Base-by-base conservation (phyloP, 53 echinoderm and acorn worm species). In the Echinometra lucunter region DNA sequence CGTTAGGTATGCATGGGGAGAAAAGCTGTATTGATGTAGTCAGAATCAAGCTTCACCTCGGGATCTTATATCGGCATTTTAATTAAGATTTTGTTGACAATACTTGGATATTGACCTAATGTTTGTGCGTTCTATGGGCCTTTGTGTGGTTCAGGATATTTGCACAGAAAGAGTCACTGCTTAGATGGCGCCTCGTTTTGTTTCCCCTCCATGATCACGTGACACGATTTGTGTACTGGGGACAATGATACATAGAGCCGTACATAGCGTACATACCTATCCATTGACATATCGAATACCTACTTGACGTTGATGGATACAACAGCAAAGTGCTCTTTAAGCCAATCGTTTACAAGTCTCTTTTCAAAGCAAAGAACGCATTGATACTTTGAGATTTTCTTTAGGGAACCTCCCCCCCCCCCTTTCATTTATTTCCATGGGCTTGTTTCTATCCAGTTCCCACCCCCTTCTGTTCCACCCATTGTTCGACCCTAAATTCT, bases 31-130 rank as follows among this genome's bases (percentile, higher is more conserved):
- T 27, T 6, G 0, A 49, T 49, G 83, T 25, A 47, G 9, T 47
- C 49, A 27, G 49, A n/a, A 83, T 49, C 45, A 83, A 47, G 47
- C 47, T 83, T 25, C 49, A 25, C 47, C 6, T 28, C 49, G 9
- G 49, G 47, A 83, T n/a, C n/a, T 47, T 44, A 82, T 44, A 82
- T 42, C 82, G 83, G 83, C 83, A 83, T 83, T 83, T 83, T 83
- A 83, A 83, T 83, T 83, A 83, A 83, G 83, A 83, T 83, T 49
- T 32, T 83, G 47, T 83, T 83, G 83, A 83, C 83, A 83, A 83
- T 83, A 28, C 83, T 47, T 47, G 47, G 45, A n/a, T 83, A 83
- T 83, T 83, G 49, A 83, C 19, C 49, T n/a, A 83, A 28, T 83
- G 83, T 83, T 83, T 83, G 83, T 83, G 47, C 83, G 27, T 47